Evolutionary conservation across 2,888 invertebrate genomes (phyloP), one percentile per base, ranked within the genome.

Genomic region (Lapara coniferarum): DNA sequence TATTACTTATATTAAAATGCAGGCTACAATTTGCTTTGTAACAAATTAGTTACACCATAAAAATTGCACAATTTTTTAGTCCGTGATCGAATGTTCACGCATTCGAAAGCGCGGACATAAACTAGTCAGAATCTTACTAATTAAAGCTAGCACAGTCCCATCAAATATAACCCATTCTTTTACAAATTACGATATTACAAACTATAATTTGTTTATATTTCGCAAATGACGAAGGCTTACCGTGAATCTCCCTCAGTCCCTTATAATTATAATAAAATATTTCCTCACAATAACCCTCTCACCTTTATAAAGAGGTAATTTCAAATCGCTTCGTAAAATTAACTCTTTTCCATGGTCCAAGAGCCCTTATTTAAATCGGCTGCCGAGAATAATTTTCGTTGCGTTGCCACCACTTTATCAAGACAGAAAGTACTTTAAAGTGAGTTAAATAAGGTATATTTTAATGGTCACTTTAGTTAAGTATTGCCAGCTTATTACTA

Each of bases 261-360:
- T 49, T 12, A 49, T 59, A 63, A 63, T 63, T 63, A 49, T 63
- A 63, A 49, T 63, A 63, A 55, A 63, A 71, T 75, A 71, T 69
- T 66, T 52, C 66, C 70, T 78, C 71, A 71, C 75, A 75, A 72
- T 74, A 72, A 73, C 70, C 66, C 67, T 70, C 63, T 52, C 52
- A 19, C 19, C 30, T 67, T 69, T 53, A 66, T 66, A 72, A 69
- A 58, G 70, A 71, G 68, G 70, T 73, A 73, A 77, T 77, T 75
- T 75, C 72, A 77, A 79, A 79, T 77, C 73, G 70, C 55, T 66
- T 69, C 12, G 57, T 69, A 63, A 67, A 74, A 73, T 74, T 75
- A 75, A 78, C 71, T 73, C 78, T 74, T 73, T 63, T 72, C 67
- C 67, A 49, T 75, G 75, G 71, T 67, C 67, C 25, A 16, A 25